Conservation (phyloP, 2,888 invertebrate species). For the Dioctria linearis region DNA sequence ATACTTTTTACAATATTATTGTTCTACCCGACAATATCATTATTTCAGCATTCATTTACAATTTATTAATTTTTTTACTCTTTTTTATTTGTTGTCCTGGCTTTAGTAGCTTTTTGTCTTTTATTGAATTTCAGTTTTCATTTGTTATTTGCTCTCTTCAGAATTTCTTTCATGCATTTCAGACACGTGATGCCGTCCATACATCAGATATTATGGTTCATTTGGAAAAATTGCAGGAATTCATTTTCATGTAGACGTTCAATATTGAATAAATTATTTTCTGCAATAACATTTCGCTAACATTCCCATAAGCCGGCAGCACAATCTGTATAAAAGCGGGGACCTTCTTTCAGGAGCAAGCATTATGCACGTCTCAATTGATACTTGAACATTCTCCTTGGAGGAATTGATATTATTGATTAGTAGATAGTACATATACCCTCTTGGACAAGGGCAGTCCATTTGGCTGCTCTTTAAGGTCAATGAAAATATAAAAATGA, state of each 20-base stretch:
- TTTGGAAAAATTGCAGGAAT: not conserved
- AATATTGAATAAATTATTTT: too few relatives aligned
- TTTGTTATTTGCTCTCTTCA: constrained; percentile 21
- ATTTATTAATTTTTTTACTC: constrained; percentile 28
- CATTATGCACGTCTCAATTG: too few relatives aligned
- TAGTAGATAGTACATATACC: too few relatives aligned
- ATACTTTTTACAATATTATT: constrained; percentile 31
- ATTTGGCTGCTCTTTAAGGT: too few relatives aligned
- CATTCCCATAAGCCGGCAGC: constrained; percentile 3
- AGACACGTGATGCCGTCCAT: constrained; percentile 9
- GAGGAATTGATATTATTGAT: too few relatives aligned
- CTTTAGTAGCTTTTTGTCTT: not conserved
- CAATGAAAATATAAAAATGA: too few relatives aligned
- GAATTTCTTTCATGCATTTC: not conserved
- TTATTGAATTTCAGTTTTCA: not conserved
- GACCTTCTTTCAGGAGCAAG: too few relatives aligned
- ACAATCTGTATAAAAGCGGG: constrained; percentile 12
- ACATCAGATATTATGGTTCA: constrained; percentile 14
- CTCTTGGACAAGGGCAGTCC: too few relatives aligned
- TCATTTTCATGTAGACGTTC: too few relatives aligned
- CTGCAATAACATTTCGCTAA: not conserved
- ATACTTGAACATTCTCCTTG: too few relatives aligned
- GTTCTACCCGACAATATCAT: constrained; percentile 18
- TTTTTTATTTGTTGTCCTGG: not conserved
- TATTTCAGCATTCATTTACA: constrained; percentile 32